Evolutionary conservation across 2,113 vertebrate species (phyloP).

Genomic region (Anhinga anhinga): DNA sequence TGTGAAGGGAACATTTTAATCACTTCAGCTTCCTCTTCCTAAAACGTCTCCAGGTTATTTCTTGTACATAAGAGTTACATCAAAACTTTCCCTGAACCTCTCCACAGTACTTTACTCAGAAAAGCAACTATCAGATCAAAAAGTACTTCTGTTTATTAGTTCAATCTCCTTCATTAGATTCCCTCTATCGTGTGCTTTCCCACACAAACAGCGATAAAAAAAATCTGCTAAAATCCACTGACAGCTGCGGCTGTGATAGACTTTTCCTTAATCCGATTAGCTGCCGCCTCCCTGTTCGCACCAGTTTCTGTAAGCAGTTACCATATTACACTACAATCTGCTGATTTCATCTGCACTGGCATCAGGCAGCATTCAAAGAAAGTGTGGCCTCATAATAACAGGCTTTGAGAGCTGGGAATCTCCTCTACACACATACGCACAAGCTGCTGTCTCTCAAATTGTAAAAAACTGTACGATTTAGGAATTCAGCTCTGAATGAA

Average conservation of each 20-base stretch:
- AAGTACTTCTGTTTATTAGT: conserved; percentile 65
- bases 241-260: conserved; percentile 69
- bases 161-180: conserved; percentile 74
- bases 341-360: conserved; percentile 69
- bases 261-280: conserved; percentile 75
- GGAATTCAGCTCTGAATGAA: neutral
- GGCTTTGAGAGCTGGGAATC: conserved; percentile 51
- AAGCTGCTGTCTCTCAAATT: conserved; percentile 28
- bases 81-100: conserved; percentile 35
- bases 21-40: neutral
- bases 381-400: conserved; percentile 55
- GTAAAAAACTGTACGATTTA: neutral
- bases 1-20: neutral
- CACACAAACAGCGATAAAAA: conserved; percentile 57
- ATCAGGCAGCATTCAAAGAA: conserved; percentile 60
- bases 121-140: conserved; percentile 61
- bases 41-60: neutral
- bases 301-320: conserved; percentile 58
- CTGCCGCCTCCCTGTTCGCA: conserved; percentile 55
- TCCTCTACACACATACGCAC: neutral
- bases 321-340: conserved; percentile 65
- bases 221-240: conserved; percentile 68
- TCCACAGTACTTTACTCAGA: conserved; percentile 25
- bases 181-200: conserved; percentile 52
- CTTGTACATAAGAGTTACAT: neutral